Evolutionary conservation across 1,140 invertebrate genomes (phyloP), one percentile per base, ranked within the genome.

Genomic region (Sarcophaga bullata): DNA sequence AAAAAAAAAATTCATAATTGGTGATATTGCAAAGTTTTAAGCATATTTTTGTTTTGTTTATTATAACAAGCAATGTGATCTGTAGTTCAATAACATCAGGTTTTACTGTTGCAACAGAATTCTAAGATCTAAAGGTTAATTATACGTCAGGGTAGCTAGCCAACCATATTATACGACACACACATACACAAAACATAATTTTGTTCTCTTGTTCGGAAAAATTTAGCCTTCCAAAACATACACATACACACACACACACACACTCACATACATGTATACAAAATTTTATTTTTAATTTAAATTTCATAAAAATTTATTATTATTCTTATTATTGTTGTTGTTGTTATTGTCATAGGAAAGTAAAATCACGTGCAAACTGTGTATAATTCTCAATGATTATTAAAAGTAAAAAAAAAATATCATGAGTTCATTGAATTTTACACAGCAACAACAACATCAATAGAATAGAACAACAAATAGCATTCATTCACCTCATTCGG

Each of bases 351-450:
- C 13, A 17, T n/a, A 62, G 25, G 4, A 37, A 37, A 37, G 25
- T 37, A n/a, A 62, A 62, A 62, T 62, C 58, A 62, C 58, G 58
- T 62, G 58, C 58, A 62, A 62, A 62, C n/a, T 62, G 58, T 62
- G 17, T 62, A 62, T n/a, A 37, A 37, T 37, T 37, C 17, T 62
- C 58, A 62, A 62, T 62, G 58, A 62, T 8, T n/a, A 62, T 62
- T 17, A n/a, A 6, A 6, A 37, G 4, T 4, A 37, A 37, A 37
- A 37, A 37, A 37, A 37, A 6, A 13, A 62, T 17, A n/a, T 62
- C 17, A 62, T 17, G 58, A 62, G 58, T 62, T 62, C 58, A 62
- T 62, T 62, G 58, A 62, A 62, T 62, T 62, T 62, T 62, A n/a
- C 17, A 17, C 58, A n/a, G 17, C 58, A n/a, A 17, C 17, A 52